A percentile compares a stretch with the other conserved stretches of the same genome.
Conservation (phyloP, 2,888 invertebrate genomes). For the Allophyes oxyacanthae region DNA sequence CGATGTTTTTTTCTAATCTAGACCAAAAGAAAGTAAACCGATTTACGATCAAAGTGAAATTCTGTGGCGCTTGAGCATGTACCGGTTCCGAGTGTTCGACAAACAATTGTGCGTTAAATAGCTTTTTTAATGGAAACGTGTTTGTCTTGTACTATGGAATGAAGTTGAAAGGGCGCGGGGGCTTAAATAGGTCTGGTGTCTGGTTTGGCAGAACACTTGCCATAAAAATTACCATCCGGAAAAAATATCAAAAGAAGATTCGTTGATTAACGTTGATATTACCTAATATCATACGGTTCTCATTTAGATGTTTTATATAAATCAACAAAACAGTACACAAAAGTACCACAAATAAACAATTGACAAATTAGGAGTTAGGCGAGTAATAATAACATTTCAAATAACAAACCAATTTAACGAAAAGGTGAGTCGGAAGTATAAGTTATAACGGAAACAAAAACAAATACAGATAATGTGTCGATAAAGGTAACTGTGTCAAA, state of each 20-base stretch:
- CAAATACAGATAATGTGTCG: conserved; percentile 38
- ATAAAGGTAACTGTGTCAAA: conserved; percentile 45
- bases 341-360: too few species aligned
- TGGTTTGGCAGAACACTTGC: background rate
- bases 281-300: too few species aligned
- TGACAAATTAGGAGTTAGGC: too few species aligned
- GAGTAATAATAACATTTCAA: too few species aligned
- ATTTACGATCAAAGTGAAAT: conserved; percentile 44
- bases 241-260: too few species aligned
- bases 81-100: conserved; percentile 30
- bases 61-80: conserved; percentile 5
- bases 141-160: conserved; percentile 17
- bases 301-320: too few species aligned
- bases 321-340: too few species aligned
- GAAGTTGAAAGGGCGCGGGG: background rate
- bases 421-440: conserved; percentile 13
- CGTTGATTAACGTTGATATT: too few species aligned
- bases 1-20: conserved; percentile 25
- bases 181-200: conserved; percentile 10
- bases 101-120: conserved; percentile 21
- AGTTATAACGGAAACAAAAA: conserved; percentile 44
- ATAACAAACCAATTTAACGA: too few species aligned
- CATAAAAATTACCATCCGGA: background rate
- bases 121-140: conserved; percentile 20
- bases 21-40: conserved; percentile 47